Evolutionary conservation across 2,113 vertebrate genomes (phyloP), one percentile per base, ranked within the genome.

Genomic region (Ammodytes dubius): DNA sequence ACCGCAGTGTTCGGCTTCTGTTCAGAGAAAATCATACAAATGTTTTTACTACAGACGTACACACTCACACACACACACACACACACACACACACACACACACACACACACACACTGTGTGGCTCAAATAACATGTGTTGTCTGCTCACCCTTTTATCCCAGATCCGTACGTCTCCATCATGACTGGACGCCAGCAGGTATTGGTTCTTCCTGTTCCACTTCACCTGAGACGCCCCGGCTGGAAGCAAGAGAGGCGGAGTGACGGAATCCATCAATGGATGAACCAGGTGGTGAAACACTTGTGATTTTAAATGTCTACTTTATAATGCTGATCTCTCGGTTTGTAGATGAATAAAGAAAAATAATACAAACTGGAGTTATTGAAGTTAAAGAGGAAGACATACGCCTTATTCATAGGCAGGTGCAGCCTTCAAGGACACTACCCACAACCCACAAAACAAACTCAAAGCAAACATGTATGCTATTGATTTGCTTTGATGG

Each of bases 221-320:
- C 73, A 99, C 98, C 92, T 99, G 98, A 77, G 98, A 99, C 13
- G 98, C 98, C 58, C 98, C 98, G n/a, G 98, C 98, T 99, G 88
- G 13, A 5, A 17, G 47, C 1, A 11, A 27, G 39, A 54, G n/a
- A 10, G 37, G 15, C 6, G 7, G 4, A 59, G 37, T 27, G 27
- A 27, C 27, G 27, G 27, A 27, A 27, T 27, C 27, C 1, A 27
- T 27, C 27, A 27, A 27, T 27, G 27, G 27, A 9, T 39, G 43
- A 59, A 7, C 42, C 10, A 7, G 10, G 5, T 43, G 53, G 42
- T 17, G 46, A 27, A 5, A 46, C 45, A 46, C 7, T 7, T 7
- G 45, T 7, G 45, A 46, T 46, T 4, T 46, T 3, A 13, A 53
- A 4, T 3, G 52, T 53, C n/a, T 5, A 19, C 17, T 19, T 53